Evolutionary conservation across 2,113 vertebrate species (phyloP).

Genomic region (Cercopithecus mona): DNA sequence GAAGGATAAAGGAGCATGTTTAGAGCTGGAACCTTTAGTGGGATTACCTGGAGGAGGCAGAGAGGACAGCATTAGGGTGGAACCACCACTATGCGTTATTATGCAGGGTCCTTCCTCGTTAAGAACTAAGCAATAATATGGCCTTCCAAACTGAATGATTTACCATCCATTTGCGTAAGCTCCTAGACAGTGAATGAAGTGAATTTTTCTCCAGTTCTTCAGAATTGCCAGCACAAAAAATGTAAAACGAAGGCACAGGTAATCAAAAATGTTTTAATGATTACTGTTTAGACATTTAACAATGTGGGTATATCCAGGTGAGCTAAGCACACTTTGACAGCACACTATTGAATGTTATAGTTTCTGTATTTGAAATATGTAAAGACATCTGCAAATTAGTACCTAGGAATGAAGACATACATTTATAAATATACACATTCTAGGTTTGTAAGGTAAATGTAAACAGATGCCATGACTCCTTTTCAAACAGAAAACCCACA

Average conservation of each 20-base stretch:
- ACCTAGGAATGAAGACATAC: conserved; percentile 84
- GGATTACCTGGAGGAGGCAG: not conserved
- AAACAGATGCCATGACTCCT: conserved; percentile 83
- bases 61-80: not conserved
- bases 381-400: conserved; percentile 84
- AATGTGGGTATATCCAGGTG: conserved; percentile 83
- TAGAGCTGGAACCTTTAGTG: not conserved
- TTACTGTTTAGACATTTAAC: conserved; percentile 84
- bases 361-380: conserved; percentile 85
- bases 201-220: not conserved
- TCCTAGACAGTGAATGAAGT: not conserved
- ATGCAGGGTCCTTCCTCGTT: too few relatives aligned
- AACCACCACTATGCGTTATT: not conserved
- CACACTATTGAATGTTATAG: conserved; percentile 79
- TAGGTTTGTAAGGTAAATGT: conserved; percentile 83
- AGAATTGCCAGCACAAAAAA: conserved; percentile 31
- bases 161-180: not conserved
- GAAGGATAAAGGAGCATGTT: not conserved
- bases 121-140: not conserved
- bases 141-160: not conserved
- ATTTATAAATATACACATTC: conserved; percentile 74
- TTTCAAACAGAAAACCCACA: conserved; percentile 83
- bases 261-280: conserved; percentile 89
- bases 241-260: conserved; percentile 72
- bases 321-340: conserved; percentile 83